These are phyloP conservation scores for Augochlorella aurata DNA, from an alignment of 2,888 invertebrate genomes.

Conservation along the genomic window DNA sequence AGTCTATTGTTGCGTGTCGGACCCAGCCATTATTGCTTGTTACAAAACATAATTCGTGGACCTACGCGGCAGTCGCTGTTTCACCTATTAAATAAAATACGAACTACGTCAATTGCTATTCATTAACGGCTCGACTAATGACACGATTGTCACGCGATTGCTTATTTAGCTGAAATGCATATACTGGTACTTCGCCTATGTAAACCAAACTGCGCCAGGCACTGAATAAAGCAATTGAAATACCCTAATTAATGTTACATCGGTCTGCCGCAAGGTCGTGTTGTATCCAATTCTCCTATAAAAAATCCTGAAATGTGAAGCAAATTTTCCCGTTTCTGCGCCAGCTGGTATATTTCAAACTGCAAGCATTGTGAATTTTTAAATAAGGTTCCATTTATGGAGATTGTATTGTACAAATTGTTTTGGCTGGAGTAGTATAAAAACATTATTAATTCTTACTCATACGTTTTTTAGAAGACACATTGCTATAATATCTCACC, in stretches of 20 bases:
- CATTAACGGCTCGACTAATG: conserved; percentile 77
- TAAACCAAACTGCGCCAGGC: background rate
- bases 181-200: conserved; percentile 15
- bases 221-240: conserved; percentile 11
- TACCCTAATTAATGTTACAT: conserved; percentile 69
- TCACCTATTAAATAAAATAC: conserved; percentile 79
- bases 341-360: no score
- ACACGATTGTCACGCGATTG: conserved; percentile 77
- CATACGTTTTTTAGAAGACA: no score
- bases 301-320: background rate
- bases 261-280: background rate
- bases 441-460: no score
- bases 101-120: conserved; percentile 77
- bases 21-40: conserved; percentile 75
- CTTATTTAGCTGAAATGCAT: conserved; percentile 67
- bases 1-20: conserved; percentile 65
- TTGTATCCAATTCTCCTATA: background rate
- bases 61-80: conserved; percentile 67
- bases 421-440: no score
- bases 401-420: no score
- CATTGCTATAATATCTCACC: no score
- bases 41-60: conserved; percentile 76
- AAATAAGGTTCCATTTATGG: no score
- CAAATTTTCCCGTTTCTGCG: no score
- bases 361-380: no score